These are phyloP conservation scores for Parascotia fuliginaria DNA, from an alignment of 2,888 invertebrate genomes.

Conservation along the genomic window DNA sequence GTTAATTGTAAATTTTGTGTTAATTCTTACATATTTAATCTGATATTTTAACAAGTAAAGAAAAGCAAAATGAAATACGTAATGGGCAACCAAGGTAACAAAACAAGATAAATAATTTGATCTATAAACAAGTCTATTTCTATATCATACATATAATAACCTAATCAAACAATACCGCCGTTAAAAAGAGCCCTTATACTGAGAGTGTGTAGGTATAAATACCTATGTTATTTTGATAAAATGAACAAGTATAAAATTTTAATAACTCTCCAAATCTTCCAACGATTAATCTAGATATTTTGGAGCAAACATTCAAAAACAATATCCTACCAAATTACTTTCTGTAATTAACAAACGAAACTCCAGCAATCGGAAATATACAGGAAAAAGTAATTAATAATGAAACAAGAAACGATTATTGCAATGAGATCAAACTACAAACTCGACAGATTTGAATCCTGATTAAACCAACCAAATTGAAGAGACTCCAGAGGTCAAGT, in stretches of 20 bases:
- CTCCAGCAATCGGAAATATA: conserved; percentile 17
- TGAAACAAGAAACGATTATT: conserved; percentile 25
- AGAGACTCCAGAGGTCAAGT: conserved; percentile 43
- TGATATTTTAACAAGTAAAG: no score
- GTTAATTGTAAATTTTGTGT: no score
- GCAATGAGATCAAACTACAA: conserved; percentile 19
- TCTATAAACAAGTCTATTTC: no score
- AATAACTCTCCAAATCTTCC: not conserved
- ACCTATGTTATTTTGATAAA: not conserved
- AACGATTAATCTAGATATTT: not conserved
- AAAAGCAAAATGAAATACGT: no score
- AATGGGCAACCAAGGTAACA: no score
- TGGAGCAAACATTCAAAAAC: conserved; percentile 1
- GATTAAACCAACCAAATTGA: conserved; percentile 46
- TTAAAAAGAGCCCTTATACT: no score
- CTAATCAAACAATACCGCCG: no score
- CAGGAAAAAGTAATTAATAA: conserved; percentile 38
- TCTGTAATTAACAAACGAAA: conserved; percentile 20
- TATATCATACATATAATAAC: no score
- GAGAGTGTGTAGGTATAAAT: not conserved
- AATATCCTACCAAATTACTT: conserved; percentile 9
- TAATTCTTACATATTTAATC: no score
- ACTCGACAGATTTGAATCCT: conserved; percentile 39
- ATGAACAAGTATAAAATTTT: no score
- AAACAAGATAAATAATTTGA: no score